phyloP scores from a whole-genome alignment of 2,113 vertebrate genomes.

The Zapornia atra region DNA sequence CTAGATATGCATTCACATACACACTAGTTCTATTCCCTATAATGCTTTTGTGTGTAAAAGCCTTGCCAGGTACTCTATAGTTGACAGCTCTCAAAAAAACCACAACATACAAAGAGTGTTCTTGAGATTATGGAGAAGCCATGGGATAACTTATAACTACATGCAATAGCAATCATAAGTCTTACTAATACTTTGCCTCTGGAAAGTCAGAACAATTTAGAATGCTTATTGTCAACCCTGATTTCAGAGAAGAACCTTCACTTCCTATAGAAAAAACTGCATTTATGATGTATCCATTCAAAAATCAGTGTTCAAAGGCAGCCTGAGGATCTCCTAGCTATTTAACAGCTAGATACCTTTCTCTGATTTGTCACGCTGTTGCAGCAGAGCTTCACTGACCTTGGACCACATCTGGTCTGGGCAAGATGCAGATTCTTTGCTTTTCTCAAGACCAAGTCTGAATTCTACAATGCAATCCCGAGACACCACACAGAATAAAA shows the following conservation, averaged over 20 bases:
- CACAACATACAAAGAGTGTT: not conserved
- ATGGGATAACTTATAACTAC: slow-evolving; percentile 16
- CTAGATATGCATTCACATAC: not conserved
- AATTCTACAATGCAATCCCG: not conserved
- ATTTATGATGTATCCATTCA: not conserved
- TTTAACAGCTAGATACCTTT: not conserved
- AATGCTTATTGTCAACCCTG: not conserved
- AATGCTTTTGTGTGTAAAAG: not conserved
- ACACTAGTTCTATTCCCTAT: not conserved
- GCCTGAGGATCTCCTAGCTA: not conserved
- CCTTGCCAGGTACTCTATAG: not conserved
- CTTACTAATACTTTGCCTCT: not conserved
- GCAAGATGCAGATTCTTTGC: not conserved
- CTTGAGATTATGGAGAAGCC: slow-evolving; percentile 40
- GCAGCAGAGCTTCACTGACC: not conserved
- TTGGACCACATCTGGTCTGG: not conserved
- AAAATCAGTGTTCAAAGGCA: not conserved
- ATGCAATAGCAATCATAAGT: not conserved
- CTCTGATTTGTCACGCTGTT: not conserved
- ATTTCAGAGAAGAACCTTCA: not conserved
- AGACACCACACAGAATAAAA: not conserved
- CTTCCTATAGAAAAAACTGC: not conserved
- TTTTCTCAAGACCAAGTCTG: not conserved
- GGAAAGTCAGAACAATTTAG: not conserved
- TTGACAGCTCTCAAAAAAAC: not conserved